These are phyloP conservation scores for Drosophila seclusa DNA, from an alignment of 2,888 invertebrate species.

Conservation along the genomic window DNA sequence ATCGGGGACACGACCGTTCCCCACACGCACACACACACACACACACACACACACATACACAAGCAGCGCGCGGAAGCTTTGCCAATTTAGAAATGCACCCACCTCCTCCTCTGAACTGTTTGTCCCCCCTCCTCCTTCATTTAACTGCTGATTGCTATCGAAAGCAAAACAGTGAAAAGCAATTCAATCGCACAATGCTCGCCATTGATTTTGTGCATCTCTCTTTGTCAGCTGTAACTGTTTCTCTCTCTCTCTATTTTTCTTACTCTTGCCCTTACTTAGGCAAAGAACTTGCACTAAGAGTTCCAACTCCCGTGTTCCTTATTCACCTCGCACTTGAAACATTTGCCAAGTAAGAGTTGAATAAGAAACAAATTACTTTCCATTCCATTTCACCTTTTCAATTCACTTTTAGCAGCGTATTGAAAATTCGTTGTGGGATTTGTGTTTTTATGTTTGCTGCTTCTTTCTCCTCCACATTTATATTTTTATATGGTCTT, in stretches of 20 bases:
- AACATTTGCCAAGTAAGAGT: background rate
- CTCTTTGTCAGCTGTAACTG: background rate
- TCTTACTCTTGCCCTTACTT: conserved; percentile 1
- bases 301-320: background rate
- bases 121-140: background rate
- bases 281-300: background rate
- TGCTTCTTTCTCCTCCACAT: background rate
- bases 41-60: no score
- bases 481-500: conserved; percentile 23
- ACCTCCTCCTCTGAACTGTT: background rate
- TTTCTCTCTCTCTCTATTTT: background rate
- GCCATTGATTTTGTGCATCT: background rate
- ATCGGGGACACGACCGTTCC: conserved; percentile 72
- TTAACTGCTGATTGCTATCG: conserved; percentile 27
- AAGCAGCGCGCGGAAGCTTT: conserved; percentile 18
- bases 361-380: background rate
- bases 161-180: conserved; percentile 8
- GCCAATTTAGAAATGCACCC: conserved; percentile 36
- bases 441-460: background rate
- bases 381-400: background rate
- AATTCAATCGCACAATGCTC: conserved; percentile 32
- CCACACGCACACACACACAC: background rate
- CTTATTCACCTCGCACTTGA: background rate
- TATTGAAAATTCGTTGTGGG: conserved; percentile 15
- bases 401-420: background rate